phyloP scores from a whole-genome alignment of 2,888 invertebrate species.

The Chrysomela aeneicollis region DNA sequence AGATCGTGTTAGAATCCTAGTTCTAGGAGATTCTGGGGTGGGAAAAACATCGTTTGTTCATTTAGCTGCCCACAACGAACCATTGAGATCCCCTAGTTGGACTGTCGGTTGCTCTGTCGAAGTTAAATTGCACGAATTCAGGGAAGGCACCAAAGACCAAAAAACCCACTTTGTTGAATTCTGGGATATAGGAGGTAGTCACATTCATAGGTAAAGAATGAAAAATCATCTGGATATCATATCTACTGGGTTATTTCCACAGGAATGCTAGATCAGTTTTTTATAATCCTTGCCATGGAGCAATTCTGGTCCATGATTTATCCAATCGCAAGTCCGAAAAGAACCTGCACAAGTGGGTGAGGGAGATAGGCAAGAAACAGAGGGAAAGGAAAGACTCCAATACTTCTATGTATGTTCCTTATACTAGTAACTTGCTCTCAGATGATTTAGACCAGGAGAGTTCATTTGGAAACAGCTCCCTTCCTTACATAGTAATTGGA shows the following conservation, averaged over 20 bases:
- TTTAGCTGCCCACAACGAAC: slow-evolving; percentile 87
- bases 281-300: slow-evolving; percentile 92
- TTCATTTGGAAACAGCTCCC: slow-evolving; percentile 81
- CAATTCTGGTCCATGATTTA: slow-evolving; percentile 95
- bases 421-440: slow-evolving; percentile 50
- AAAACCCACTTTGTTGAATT: slow-evolving; percentile 92
- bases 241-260: background rate
- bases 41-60: slow-evolving; percentile 96
- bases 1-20: slow-evolving; percentile 89
- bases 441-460: slow-evolving; percentile 86
- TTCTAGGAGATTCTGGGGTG: slow-evolving; percentile 92
- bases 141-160: slow-evolving; percentile 92
- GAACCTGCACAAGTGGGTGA: slow-evolving; percentile 92
- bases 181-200: slow-evolving; percentile 97
- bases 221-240: background rate
- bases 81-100: slow-evolving; percentile 88
- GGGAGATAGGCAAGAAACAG: slow-evolving; percentile 64
- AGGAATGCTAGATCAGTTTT: slow-evolving; percentile 93
- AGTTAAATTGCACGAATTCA: slow-evolving; percentile 93
- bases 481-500: slow-evolving; percentile 94
- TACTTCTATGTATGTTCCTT: slow-evolving; percentile 19
- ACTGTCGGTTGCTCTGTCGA: slow-evolving; percentile 97
- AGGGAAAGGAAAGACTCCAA: slow-evolving; percentile 36
- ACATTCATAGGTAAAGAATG: slow-evolving; percentile 70
- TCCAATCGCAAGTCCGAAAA: slow-evolving; percentile 95